Percentiles rank a stretch among this genome's conserved stretches.
Conservation (phyloP, 2,113 vertebrate genomes). For the Bambusicola thoracicus region DNA sequence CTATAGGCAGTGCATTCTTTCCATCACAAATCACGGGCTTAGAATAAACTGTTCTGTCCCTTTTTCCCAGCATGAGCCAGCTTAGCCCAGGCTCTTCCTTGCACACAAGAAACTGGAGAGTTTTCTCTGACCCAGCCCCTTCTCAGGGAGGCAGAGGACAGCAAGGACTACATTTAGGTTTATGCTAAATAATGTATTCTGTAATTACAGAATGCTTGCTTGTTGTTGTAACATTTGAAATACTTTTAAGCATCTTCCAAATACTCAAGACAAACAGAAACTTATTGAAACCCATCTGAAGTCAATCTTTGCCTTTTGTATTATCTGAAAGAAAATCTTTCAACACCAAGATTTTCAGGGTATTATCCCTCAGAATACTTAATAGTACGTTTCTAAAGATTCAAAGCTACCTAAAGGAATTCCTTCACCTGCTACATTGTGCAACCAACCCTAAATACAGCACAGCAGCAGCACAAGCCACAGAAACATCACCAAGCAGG, state of each 20-base stretch:
- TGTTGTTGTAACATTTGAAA: not conserved
- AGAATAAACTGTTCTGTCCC: not conserved
- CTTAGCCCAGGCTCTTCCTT: not conserved
- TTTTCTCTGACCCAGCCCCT: not conserved
- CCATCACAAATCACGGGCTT: not conserved
- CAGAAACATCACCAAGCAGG: not conserved
- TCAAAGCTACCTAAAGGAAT: not conserved
- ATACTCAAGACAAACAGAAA: not conserved
- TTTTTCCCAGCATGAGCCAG: not conserved
- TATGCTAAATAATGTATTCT: not conserved
- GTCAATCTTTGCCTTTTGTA: not conserved
- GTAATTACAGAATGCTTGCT: not conserved
- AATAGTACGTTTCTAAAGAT: not conserved
- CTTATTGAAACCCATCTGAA: not conserved
- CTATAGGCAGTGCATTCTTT: not conserved
- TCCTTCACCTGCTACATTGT: not conserved
- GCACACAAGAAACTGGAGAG: fast-evolving
- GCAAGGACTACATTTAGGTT: not conserved
- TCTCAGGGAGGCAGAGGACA: not conserved
- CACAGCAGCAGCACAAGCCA: not conserved
- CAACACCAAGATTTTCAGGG: fast-evolving
- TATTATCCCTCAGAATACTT: not conserved
- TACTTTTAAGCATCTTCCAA: not conserved
- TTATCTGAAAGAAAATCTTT: not conserved
- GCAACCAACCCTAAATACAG: not conserved